phyloP scores from a whole-genome alignment of 2,113 vertebrate species.

The Hemibagrus wyckioides region DNA sequence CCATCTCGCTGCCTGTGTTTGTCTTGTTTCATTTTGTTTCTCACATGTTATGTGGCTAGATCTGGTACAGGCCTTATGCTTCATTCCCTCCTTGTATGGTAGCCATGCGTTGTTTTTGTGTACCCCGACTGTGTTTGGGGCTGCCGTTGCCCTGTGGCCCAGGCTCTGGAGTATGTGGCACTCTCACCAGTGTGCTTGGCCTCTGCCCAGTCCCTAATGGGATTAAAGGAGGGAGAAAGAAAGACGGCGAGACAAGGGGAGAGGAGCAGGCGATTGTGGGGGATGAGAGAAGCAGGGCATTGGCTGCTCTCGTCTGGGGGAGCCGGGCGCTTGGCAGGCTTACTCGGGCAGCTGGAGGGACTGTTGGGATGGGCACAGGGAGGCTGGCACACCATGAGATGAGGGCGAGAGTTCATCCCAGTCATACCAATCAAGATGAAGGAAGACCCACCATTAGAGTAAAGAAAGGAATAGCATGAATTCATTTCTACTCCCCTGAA shows the following conservation, averaged over 20 bases:
- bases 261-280: constrained; percentile 22
- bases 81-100: constrained; percentile 11
- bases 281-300: constrained; percentile 21
- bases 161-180: constrained; percentile 21
- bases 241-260: constrained; percentile 43
- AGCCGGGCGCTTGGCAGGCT: constrained; percentile 65
- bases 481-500: not conserved
- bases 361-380: constrained; percentile 61
- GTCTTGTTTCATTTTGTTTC: constrained; percentile 24
- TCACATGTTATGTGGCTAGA: not conserved
- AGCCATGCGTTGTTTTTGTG: constrained; percentile 51
- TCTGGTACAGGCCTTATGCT: constrained; percentile 12
- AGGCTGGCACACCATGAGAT: constrained; percentile 38
- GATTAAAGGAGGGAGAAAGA: constrained; percentile 56
- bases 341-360: constrained; percentile 70
- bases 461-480: constrained; percentile 5
- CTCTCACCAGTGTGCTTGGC: constrained; percentile 52
- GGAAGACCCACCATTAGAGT: constrained; percentile 17
- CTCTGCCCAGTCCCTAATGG: constrained; percentile 58
- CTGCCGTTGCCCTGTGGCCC: constrained; percentile 24
- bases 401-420: constrained; percentile 55
- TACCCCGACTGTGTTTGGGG: constrained; percentile 40
- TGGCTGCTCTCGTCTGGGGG: constrained; percentile 57
- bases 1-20: constrained; percentile 8
- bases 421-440: constrained; percentile 56